Percentiles rank a stretch among this genome's conserved stretches.
These are phyloP conservation scores for Elanus axillaris DNA, from an alignment of 2,113 vertebrate species.

Conservation along the genomic window DNA sequence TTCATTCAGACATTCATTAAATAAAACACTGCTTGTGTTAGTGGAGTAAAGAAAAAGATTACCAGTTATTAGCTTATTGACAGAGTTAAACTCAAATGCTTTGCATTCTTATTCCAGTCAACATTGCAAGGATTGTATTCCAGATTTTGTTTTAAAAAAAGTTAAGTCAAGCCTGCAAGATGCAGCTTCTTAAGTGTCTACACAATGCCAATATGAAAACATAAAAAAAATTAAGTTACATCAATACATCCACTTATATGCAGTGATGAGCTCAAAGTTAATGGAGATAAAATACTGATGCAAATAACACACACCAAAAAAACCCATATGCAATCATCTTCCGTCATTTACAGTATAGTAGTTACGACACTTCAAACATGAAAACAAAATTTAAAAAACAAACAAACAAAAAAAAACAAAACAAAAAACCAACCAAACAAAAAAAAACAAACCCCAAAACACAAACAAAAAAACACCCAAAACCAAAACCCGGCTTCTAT, in stretches of 20 bases:
- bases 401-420: constrained; percentile 49
- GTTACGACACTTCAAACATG: constrained; percentile 98
- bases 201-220: constrained; percentile 92
- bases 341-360: constrained; percentile 99
- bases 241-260: constrained; percentile 94
- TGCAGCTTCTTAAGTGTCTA: constrained; percentile 89
- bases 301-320: constrained; percentile 87
- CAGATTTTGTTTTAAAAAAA: constrained; percentile 80
- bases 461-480: background rate
- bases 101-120: constrained; percentile 82
- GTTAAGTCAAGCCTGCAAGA: constrained; percentile 97
- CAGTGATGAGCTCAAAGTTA: constrained; percentile 94
- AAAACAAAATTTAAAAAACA: constrained; percentile 81
- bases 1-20: constrained; percentile 78
- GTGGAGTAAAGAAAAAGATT: constrained; percentile 72
- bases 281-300: constrained; percentile 99
- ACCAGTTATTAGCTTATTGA: constrained; percentile 79
- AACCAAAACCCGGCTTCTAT: constrained; percentile 89
- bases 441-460: background rate
- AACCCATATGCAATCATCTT: constrained; percentile 91
- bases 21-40: constrained; percentile 85
- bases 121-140: constrained; percentile 80
- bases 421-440: background rate
- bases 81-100: constrained; percentile 72
- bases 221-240: constrained; percentile 96